Evolutionary conservation across 2,113 vertebrate species (phyloP).

Genomic region (Cheilinus undulatus): DNA sequence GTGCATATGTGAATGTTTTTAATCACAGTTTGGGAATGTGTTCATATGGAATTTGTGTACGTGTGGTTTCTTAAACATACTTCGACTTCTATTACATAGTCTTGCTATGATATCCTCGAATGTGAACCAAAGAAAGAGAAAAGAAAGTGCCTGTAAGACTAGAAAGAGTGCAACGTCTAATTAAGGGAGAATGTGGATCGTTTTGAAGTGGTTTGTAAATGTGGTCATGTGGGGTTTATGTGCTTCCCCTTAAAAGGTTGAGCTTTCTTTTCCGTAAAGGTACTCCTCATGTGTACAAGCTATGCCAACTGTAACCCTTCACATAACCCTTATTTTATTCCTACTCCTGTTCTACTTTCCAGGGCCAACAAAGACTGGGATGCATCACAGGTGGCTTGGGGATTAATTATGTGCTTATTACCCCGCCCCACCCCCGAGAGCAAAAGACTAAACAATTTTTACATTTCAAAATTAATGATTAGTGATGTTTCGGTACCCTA

Average conservation of each 20-base stretch:
- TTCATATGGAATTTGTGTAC: conserved; percentile 53
- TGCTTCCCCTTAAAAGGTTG: conserved; percentile 34
- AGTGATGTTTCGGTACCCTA: too few species aligned
- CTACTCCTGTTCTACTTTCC: conserved; percentile 9
- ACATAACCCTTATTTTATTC: conserved; percentile 14
- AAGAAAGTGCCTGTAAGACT: conserved; percentile 16
- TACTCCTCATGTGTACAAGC: conserved; percentile 8
- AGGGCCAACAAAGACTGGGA: too few species aligned
- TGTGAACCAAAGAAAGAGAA: conserved; percentile 12
- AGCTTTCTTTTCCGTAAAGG: conserved; percentile 13
- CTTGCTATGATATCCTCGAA: conserved; percentile 15
- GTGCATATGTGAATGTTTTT: conserved; percentile 17
- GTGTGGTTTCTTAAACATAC: conserved; percentile 57
- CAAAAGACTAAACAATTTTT: too few species aligned
- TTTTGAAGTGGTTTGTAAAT: conserved; percentile 68
- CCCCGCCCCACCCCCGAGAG: too few species aligned
- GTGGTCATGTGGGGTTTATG: conserved; percentile 61
- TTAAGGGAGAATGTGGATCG: conserved; percentile 36
- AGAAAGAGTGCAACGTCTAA: conserved; percentile 37
- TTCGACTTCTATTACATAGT: conserved; percentile 17
- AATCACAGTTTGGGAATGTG: conserved; percentile 29
- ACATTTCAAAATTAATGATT: too few species aligned
- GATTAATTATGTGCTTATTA: too few species aligned
- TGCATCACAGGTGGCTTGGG: too few species aligned
- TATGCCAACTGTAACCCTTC: conserved; percentile 24